phyloP scores from a whole-genome alignment of 1,140 invertebrate genomes.

The Formica selysi region DNA sequence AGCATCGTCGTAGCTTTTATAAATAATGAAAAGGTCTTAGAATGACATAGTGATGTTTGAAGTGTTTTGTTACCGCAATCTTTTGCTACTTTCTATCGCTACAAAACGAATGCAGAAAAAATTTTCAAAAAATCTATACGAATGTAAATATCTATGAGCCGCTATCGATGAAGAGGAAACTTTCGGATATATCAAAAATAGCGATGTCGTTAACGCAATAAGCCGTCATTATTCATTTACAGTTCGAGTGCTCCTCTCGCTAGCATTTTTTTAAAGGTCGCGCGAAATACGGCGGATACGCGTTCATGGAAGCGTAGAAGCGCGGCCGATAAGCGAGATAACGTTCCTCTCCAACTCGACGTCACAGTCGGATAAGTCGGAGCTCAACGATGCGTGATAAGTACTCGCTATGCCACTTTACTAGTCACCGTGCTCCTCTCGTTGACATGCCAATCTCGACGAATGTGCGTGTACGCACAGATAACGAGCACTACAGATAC shows the following conservation, averaged over 20 bases:
- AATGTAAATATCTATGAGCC: background rate
- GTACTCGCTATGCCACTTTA: slow-evolving; percentile 25
- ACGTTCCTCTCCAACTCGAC: slow-evolving; percentile 46
- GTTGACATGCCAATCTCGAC: slow-evolving; percentile 1
- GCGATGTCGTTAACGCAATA: slow-evolving; percentile 17
- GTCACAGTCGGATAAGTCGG: slow-evolving; percentile 58
- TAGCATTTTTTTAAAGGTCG: slow-evolving; percentile 40
- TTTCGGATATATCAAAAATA: background rate
- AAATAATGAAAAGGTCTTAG: background rate
- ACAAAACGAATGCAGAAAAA: too few species aligned
- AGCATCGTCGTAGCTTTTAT: background rate
- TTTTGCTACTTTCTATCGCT: background rate
- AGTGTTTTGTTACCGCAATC: slow-evolving; percentile 16
- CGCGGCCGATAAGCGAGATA: slow-evolving; percentile 63
- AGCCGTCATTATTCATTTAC: slow-evolving; percentile 37
- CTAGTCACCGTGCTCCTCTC: slow-evolving; percentile 3
- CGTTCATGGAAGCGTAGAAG: slow-evolving; percentile 57
- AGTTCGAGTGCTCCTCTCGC: background rate
- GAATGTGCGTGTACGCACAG: slow-evolving; percentile 5
- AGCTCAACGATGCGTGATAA: slow-evolving; percentile 53
- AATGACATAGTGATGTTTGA: background rate
- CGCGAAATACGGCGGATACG: slow-evolving; percentile 13
- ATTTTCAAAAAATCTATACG: too few species aligned
- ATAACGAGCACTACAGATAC: slow-evolving; percentile 19
- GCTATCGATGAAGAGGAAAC: background rate